Base-by-base conservation (phyloP, 1,140 invertebrate species). In the Trichomalopsis sarcophagae region DNA sequence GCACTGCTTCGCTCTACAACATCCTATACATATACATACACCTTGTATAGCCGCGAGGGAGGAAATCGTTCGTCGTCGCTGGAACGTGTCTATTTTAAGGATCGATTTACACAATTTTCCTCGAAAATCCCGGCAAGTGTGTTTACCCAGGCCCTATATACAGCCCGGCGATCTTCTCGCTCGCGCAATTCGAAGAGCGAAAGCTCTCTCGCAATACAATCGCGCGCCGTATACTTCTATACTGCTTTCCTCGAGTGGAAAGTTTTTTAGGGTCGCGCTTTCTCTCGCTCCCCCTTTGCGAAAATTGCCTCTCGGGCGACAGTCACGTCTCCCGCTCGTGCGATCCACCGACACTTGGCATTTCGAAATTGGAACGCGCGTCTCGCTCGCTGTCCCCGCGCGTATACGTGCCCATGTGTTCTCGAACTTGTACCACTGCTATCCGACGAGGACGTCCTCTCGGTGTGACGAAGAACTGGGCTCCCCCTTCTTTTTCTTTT, bases 361-460 rank as follows among this genome's bases (percentile, higher is more conserved):
- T 62, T 76, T 47, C 36, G 47, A 83, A 83, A 83, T 83, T 77
- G 74, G 62, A 83, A 44, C 40, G n/a, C 55, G n/a, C 21, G 47
- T 21, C 17, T 82, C 27, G 27, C 27, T 27, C 27, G 1, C 69
- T 11, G 40, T 23, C 50, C 40, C 40, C 40, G 40, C 40, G 6
- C 13, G 2, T 81, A 27, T 69, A 13, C 66, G 23, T 7, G 36
- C 6, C 36, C 36, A 10, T 44, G 66, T 69, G 47, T 40, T 13
- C 36, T 81, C 6, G 33, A 36, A 36, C 33, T 36, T 36, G 0
- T 36, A 36, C 4, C 33, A 4, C 2, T 36, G 33, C 33, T 5
- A 4, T 36, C 33, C 33, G 33, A 36, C 33, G 33, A 36, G 33
- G 40, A 44, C 40, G 40, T 11, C 40, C 40, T 44, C 33, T 36